phyloP scores from a whole-genome alignment of 2,888 invertebrate species.

The Habroteleia sp. region DNA sequence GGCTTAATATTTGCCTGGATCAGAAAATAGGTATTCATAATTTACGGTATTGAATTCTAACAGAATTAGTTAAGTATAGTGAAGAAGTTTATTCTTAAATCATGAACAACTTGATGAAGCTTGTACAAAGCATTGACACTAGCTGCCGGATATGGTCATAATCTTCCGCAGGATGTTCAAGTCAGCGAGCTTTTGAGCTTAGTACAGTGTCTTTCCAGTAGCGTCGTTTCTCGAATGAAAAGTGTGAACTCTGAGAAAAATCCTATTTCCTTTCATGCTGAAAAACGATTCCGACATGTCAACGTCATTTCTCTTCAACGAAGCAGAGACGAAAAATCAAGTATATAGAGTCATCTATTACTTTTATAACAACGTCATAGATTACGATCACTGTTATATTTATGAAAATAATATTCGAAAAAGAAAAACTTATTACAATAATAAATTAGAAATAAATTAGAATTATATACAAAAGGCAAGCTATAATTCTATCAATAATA shows the following conservation, averaged over 20 bases:
- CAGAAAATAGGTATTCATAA: too few relatives aligned
- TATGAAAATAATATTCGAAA: background rate
- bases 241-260: slow-evolving; percentile 63
- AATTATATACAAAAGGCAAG: too few relatives aligned
- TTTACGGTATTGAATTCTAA: too few relatives aligned
- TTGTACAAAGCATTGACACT: slow-evolving; percentile 55
- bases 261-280: slow-evolving; percentile 63
- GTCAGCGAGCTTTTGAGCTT: slow-evolving; percentile 60
- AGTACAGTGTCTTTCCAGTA: slow-evolving; percentile 62
- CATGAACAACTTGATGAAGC: slow-evolving; percentile 55
- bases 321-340: slow-evolving; percentile 58
- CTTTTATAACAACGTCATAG: slow-evolving; percentile 34
- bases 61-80: too few relatives aligned
- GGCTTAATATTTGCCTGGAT: too few relatives aligned
- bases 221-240: slow-evolving; percentile 56
- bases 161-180: slow-evolving; percentile 61
- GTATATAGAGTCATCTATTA: slow-evolving; percentile 62
- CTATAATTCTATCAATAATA: too few relatives aligned
- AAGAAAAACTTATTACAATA: too few relatives aligned
- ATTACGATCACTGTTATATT: background rate
- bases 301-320: slow-evolving; percentile 59
- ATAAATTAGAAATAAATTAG: too few relatives aligned
- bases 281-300: slow-evolving; percentile 63
- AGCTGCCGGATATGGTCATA: slow-evolving; percentile 60
- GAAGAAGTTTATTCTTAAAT: slow-evolving; percentile 48